These are phyloP conservation scores for Aplodontia rufa DNA, from an alignment of 2,113 vertebrate genomes.

Conservation along the genomic window DNA sequence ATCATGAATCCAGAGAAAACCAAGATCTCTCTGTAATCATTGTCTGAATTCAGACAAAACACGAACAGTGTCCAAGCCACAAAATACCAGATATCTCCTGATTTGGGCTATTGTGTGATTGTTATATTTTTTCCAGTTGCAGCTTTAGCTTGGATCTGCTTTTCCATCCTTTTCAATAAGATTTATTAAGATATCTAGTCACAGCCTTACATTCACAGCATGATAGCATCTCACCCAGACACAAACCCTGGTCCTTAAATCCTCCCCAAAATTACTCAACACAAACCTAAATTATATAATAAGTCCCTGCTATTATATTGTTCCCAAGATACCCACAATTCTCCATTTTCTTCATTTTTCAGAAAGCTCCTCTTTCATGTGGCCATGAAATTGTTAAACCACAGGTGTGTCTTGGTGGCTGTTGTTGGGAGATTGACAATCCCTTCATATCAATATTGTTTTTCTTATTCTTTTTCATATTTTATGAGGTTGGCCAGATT, in stretches of 20 bases:
- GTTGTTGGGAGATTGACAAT: neutral
- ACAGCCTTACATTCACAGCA: neutral
- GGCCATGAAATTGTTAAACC: neutral
- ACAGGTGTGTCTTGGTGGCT: neutral
- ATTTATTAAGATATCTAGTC: neutral
- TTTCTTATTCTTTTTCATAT: neutral
- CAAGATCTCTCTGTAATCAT: neutral
- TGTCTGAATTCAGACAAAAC: conserved; percentile 41
- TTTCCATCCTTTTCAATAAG: neutral
- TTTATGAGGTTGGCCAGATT: neutral
- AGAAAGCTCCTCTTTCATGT: neutral
- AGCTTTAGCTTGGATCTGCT: neutral
- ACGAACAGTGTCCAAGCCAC: neutral
- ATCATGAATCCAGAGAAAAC: neutral
- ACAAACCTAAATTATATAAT: neutral
- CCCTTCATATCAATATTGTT: neutral
- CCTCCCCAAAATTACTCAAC: neutral
- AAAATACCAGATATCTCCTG: neutral
- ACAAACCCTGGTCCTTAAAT: neutral
- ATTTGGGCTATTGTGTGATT: neutral
- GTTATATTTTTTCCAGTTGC: neutral
- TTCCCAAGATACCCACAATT: neutral
- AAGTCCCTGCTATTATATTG: neutral
- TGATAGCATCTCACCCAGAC: neutral
- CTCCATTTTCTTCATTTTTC: neutral